phyloP scores from a whole-genome alignment of 2,113 vertebrate genomes.

The Carlito syrichta region DNA sequence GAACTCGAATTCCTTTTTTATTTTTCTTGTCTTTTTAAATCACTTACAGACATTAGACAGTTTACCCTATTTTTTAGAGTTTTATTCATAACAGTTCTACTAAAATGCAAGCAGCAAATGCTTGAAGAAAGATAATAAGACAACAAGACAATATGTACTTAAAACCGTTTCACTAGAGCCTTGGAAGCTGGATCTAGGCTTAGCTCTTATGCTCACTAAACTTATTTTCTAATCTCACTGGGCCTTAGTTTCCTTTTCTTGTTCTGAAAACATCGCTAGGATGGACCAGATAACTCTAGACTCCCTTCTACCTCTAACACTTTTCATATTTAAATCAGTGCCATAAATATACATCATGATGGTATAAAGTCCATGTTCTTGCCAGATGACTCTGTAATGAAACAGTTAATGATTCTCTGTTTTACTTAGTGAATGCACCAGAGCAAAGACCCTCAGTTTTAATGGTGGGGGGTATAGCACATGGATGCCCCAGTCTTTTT shows the following conservation, averaged over 20 bases:
- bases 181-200: no score
- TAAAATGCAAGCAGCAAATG: background rate
- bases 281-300: no score
- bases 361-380: background rate
- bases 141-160: background rate
- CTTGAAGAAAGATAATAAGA: background rate
- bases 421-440: no score
- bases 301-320: background rate
- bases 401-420: accelerated
- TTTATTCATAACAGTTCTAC: background rate
- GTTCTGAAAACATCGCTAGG: background rate
- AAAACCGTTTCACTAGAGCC: background rate
- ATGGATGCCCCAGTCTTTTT: accelerated
- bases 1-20: background rate
- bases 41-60: background rate
- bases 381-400: background rate
- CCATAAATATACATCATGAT: accelerated
- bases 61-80: background rate
- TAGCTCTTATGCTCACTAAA: background rate
- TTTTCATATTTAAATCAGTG: background rate
- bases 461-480: accelerated
- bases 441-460: accelerated
- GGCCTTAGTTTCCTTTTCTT: background rate
- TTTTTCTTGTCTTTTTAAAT: background rate
- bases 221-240: background rate